A percentile compares a stretch with the other conserved stretches of the same genome.
Conservation (phyloP, 2,797 vertebrate genomes). For the Chelonia mydas region DNA sequence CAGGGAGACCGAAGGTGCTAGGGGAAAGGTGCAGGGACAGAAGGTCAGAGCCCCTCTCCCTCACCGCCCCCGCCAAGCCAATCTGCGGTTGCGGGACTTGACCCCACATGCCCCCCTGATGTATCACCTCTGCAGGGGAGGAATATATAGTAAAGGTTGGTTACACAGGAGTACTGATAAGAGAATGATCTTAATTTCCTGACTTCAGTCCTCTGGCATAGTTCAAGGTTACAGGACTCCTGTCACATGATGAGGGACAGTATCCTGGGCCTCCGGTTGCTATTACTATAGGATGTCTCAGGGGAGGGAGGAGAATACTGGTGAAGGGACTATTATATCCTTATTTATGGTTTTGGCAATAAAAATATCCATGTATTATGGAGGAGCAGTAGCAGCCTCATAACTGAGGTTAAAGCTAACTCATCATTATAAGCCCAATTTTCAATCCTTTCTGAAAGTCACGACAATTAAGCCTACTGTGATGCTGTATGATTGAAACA, state of each 20-base stretch:
- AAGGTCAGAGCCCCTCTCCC: too few species aligned
- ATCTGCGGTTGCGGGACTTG: too few species aligned
- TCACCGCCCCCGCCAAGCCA: too few species aligned
- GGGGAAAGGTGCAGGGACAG: too few species aligned
- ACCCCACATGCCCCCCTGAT: too few species aligned
- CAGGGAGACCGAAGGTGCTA: too few species aligned
- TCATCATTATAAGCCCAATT: not conserved
- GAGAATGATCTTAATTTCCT: not conserved
- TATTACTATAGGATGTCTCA: too few species aligned
- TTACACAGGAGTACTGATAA: not conserved
- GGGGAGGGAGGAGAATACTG: not conserved
- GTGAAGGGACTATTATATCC: not conserved
- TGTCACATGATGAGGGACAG: not conserved
- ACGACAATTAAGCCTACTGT: too few species aligned
- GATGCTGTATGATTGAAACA: too few species aligned
- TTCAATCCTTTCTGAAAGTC: too few species aligned
- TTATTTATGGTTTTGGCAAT: not conserved
- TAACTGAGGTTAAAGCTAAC: slow-evolving; percentile 29
- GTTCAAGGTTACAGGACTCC: not conserved
- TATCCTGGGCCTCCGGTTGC: too few species aligned
- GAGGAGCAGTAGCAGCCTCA: not conserved
- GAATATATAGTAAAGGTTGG: not conserved
- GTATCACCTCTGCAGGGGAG: too few species aligned
- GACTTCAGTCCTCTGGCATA: accelerated
- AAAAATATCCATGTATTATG: not conserved